These are phyloP conservation scores for Melieria crassipennis DNA, from an alignment of 2,888 invertebrate genomes.

Conservation along the genomic window DNA sequence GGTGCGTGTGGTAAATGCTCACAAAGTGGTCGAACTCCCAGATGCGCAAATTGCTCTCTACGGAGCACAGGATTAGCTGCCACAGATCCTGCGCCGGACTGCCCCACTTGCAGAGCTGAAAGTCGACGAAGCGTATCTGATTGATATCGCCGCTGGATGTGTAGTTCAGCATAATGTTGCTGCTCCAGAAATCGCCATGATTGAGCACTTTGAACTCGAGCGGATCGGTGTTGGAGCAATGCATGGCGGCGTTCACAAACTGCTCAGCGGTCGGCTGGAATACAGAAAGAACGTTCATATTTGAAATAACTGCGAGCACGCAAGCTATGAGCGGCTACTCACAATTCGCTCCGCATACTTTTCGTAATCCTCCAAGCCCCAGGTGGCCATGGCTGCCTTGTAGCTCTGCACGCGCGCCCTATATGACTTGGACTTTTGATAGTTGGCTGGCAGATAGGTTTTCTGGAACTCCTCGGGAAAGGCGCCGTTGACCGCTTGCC, in stretches of 20 bases:
- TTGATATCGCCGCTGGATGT: slow-evolving; percentile 51
- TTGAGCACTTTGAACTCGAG: slow-evolving; percentile 60
- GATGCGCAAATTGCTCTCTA: slow-evolving; percentile 55
- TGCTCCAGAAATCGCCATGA: slow-evolving; percentile 64
- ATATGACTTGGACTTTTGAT: slow-evolving; percentile 55
- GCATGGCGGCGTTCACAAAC: slow-evolving; percentile 55
- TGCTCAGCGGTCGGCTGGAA: slow-evolving; percentile 57
- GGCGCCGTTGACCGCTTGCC: slow-evolving; percentile 52
- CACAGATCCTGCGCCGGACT: slow-evolving; percentile 61
- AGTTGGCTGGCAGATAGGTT: slow-evolving; percentile 57
- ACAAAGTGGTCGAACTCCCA: slow-evolving; percentile 60
- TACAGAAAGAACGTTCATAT: neutral
- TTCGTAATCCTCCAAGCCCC: slow-evolving; percentile 55
- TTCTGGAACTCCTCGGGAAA: slow-evolving; percentile 55
- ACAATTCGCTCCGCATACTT: slow-evolving; percentile 55
- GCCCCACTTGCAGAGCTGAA: slow-evolving; percentile 62
- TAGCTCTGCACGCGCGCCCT: slow-evolving; percentile 54
- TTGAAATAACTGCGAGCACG: neutral
- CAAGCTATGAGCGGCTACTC: slow-evolving; percentile 37
- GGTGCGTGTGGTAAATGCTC: slow-evolving; percentile 57
- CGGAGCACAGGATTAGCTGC: slow-evolving; percentile 59
- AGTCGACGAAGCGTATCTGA: slow-evolving; percentile 61
- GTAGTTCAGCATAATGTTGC: slow-evolving; percentile 59
- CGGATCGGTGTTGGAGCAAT: slow-evolving; percentile 51
- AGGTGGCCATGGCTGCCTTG: slow-evolving; percentile 55